phyloP scores from a whole-genome alignment of 1,140 invertebrate species.

The Drosophila suzukii region DNA sequence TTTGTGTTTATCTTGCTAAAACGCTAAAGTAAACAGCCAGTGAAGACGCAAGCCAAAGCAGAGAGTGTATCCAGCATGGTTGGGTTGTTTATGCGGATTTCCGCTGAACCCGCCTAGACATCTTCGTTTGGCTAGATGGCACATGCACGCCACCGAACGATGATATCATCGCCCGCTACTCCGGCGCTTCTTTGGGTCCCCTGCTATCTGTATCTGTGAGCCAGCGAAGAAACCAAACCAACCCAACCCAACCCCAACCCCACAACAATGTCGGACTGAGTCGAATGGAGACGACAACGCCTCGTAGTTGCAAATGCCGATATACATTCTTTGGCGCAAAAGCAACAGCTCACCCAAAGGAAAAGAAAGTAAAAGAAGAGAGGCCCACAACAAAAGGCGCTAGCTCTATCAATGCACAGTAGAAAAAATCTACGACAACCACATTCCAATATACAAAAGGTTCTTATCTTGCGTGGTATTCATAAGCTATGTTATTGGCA shows the following conservation, averaged over 20 bases:
- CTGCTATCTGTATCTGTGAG: conserved; percentile 65
- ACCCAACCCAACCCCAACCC: conserved; percentile 49
- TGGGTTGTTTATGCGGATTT: conserved; percentile 80
- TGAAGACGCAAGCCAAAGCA: conserved; percentile 15
- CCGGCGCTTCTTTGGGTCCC: conserved; percentile 55
- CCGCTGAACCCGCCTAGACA: conserved; percentile 74
- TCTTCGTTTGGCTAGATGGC: conserved; percentile 36
- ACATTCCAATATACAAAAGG: not conserved
- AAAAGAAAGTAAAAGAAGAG: conserved; percentile 44
- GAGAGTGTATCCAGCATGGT: conserved; percentile 27
- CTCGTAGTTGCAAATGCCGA: conserved; percentile 66
- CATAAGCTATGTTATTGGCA: not conserved
- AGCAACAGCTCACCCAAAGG: conserved; percentile 28
- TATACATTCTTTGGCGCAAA: conserved; percentile 68
- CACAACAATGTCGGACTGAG: conserved; percentile 48
- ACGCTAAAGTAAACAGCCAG: conserved; percentile 68
- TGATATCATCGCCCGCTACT: conserved; percentile 72
- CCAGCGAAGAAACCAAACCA: conserved; percentile 24
- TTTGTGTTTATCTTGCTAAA: conserved; percentile 77
- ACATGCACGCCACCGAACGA: conserved; percentile 49
- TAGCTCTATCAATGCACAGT: conserved; percentile 32
- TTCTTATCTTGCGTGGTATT: conserved; percentile 10
- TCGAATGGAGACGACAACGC: conserved; percentile 36
- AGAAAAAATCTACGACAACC: conserved; percentile 6
- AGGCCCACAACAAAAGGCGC: conserved; percentile 30